Evolutionary conservation across 2,888 invertebrate species (phyloP).

Genomic region (Altica lythri): DNA sequence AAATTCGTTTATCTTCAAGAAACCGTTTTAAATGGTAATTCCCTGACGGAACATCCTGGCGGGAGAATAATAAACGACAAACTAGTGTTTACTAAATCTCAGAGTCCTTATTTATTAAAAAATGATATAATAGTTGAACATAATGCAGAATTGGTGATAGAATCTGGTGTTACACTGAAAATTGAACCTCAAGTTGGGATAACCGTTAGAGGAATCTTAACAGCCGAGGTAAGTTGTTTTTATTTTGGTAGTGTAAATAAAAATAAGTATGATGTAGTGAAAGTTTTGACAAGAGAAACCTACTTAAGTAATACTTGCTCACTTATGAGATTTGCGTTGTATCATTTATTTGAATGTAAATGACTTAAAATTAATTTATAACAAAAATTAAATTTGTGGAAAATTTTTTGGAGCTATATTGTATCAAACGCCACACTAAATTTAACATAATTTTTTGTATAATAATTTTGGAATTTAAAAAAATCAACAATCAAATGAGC

Average conservation of each 20-base stretch:
- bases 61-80: conserved; percentile 65
- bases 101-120: conserved; percentile 77
- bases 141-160: conserved; percentile 80
- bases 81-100: conserved; percentile 60
- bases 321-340: no score
- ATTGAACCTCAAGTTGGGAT: conserved; percentile 94
- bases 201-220: conserved; percentile 86
- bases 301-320: conserved; percentile 7
- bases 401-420: neutral
- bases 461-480: no score
- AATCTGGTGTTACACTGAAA: conserved; percentile 86
- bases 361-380: no score
- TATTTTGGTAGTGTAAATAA: conserved; percentile 14
- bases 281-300: conserved; percentile 12
- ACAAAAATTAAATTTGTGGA: no score
- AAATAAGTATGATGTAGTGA: conserved; percentile 1
- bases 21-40: conserved; percentile 7
- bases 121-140: conserved; percentile 81
- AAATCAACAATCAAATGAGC: no score
- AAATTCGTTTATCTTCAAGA: conserved; percentile 26
- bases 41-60: conserved; percentile 64
- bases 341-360: no score
- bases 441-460: no score
- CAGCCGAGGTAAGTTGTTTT: conserved; percentile 80
- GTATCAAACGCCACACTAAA: no score